A percentile compares a stretch with the other conserved stretches of the same genome.
phyloP scores from a whole-genome alignment of 1,140 invertebrate species.

The Lanistes nyassanus region DNA sequence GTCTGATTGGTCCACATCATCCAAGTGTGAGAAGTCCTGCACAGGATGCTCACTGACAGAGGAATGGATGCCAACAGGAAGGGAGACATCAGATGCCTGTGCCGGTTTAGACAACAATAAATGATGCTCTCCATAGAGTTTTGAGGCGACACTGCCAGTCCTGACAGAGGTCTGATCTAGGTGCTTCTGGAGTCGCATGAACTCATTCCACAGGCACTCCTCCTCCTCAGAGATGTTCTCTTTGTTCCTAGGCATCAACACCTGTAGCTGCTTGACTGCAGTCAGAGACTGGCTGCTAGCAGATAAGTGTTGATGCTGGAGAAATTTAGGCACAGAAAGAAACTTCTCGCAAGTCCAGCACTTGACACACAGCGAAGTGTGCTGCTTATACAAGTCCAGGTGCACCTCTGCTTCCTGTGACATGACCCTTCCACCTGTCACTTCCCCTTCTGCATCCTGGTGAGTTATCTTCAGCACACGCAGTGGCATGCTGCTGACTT shows the following conservation, averaged over 20 bases:
- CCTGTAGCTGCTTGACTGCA: conserved; percentile 40
- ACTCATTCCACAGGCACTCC: conserved; percentile 53
- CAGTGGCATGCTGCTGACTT: not conserved
- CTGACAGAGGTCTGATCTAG: conserved; percentile 18
- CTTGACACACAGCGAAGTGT: conserved; percentile 50
- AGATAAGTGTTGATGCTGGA: conserved; percentile 53
- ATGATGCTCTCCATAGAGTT: not conserved
- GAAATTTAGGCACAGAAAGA: conserved; percentile 54
- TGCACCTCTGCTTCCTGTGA: conserved; percentile 54
- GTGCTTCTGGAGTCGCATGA: conserved; percentile 33
- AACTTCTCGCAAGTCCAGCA: conserved; percentile 57
- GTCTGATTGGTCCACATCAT: not conserved
- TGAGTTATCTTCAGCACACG: conserved; percentile 32
- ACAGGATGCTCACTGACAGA: not conserved
- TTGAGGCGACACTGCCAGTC: conserved; percentile 23
- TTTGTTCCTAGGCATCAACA: conserved; percentile 42
- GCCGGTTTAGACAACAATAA: not conserved
- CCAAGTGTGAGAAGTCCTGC: not conserved
- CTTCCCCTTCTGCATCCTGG: conserved; percentile 19
- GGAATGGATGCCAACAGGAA: not conserved
- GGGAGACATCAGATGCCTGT: not conserved
- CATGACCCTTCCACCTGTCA: not conserved
- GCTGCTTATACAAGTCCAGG: conserved; percentile 52
- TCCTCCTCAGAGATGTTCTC: conserved; percentile 45
- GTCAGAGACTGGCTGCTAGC: conserved; percentile 34